Percentiles rank a stretch among this genome's conserved stretches.
Conservation (phyloP, 2,888 invertebrate genomes). For the Alloscopus bannaensis region DNA sequence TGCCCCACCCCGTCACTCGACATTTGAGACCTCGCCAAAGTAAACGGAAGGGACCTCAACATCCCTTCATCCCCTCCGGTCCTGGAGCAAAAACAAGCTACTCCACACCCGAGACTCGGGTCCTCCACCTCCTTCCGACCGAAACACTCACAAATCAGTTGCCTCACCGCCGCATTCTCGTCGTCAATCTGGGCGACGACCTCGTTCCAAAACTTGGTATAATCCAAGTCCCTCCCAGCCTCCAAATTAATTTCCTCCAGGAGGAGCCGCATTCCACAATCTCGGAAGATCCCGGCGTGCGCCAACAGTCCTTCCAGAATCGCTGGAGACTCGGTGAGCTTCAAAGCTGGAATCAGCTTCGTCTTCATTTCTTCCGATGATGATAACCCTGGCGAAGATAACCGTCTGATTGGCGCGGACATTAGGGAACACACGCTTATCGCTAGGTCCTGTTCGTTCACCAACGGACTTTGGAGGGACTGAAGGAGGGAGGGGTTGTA, state of each 20-base stretch:
- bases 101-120: conserved; percentile 34
- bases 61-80: conserved; percentile 43
- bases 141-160: conserved; percentile 71
- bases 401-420: too few species aligned
- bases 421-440: conserved; percentile 97
- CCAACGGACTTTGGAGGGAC: conserved; percentile 94
- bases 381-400: too few species aligned
- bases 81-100: neutral
- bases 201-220: conserved; percentile 71
- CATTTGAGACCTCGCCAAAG: conserved; percentile 74
- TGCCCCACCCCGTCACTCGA: conserved; percentile 88
- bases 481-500: too few species aligned
- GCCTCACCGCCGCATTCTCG: conserved; percentile 57
- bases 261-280: conserved; percentile 77
- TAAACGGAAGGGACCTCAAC: conserved; percentile 38
- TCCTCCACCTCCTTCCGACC: conserved; percentile 61
- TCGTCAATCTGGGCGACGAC: conserved; percentile 63
- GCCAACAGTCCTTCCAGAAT: conserved; percentile 92
- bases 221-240: conserved; percentile 65
- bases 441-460: conserved; percentile 99
- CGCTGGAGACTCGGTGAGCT: conserved; percentile 89
- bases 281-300: conserved; percentile 95
- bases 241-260: conserved; percentile 69
- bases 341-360: conserved; percentile 92
- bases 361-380: too few species aligned